Base-by-base conservation (phyloP, 2,888 invertebrate species). In the Anarsia innoxiella region DNA sequence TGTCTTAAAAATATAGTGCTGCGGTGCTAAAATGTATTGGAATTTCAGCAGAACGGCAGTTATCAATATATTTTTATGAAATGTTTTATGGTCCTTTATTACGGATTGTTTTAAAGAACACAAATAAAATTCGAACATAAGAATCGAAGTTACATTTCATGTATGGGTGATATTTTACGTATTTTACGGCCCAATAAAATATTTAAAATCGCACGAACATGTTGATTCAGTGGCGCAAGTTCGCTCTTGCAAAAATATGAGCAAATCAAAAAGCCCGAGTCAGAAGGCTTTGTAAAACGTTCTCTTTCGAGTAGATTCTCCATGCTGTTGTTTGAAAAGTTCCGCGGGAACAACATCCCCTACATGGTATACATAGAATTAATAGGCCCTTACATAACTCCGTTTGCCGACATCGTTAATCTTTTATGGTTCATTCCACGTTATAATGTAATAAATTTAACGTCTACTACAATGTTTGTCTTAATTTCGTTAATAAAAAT, bases 161-260 rank as follows among this genome's bases (percentile, higher is more conserved):
- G 53, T 59, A 55, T 56, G 60, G 53, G 53, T 55, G 51, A 53
- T 56, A 59, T 53, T 53, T 48, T 50, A 57, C 42, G 46, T 56
- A 58, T 53, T 53, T 48, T 51, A 57, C 42, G 46, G 46, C 38
- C 51, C 57, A 56, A 62, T 68, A 60, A 65, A 65, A 56, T 48
- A 44, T 64, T 59, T 56, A 60, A 60, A 49, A 53, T 53, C 51
- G 45, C 53, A 55, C 52, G 55, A 60, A 59, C 58, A 63, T 56
- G 42, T 43, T 44, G 49, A 45, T 41, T 42, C 39, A 42, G 36
- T 33, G 41, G 36, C 40, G 43, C 46, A 37, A 31, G 16, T 32
- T 28, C 27, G 16, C 25, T 33, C 19, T 23, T 13, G 31, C 19
- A 29, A 31, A 41, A 34, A 37, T 33, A 40, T 25, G 36, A 27